Base-by-base conservation (phyloP, 2,797 vertebrate species). In the Muscicapa comitata region DNA sequence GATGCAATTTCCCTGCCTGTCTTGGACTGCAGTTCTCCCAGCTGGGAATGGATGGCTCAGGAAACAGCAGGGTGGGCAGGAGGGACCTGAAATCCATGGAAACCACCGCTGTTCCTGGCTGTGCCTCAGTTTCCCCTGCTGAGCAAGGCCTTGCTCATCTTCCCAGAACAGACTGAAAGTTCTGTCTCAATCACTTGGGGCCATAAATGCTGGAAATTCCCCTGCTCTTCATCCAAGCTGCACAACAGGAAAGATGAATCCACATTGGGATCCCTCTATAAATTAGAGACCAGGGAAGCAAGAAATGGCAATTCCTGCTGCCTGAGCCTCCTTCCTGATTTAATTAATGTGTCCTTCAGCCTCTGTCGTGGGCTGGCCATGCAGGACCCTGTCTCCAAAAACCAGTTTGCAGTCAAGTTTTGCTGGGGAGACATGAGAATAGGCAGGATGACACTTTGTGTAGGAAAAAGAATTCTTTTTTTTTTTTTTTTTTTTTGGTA, bases 21-120 rank as follows among this genome's bases (percentile, higher is more conserved):
- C 10, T 45, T 21, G 43, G 43, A 20, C 19, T 43, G 33, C 10
- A 26, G 0, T 18, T 28, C 37, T 28, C 26, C 11, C 1, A 13
- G 3, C 0, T 17, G 48, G 61, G 74, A 25, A 73, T 0, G 10
- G 53, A 11, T 10, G n/a, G 68, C 89, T 38, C 40, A 59, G 50
- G 26, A 63, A 66, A 18, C 4, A 21, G 37, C 2, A 1, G 19
- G 28, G 51, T 5, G 12, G 28, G 17, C 2, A 4, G 11, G 15
- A 14, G 4, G 38, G 6, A 54, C 7, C 33, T 26, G 25, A 42
- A 54, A 37, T 35, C 72, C 38, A 14, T 15, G 13, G 62, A 45
- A 55, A 7, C 5, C 26, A 19, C 17, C 1, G 0, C 1, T 18
- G 13, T 17, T n/a, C 76, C 43, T 48, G 67, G 42, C 67, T 6